Conservation (phyloP, 2,113 vertebrate genomes). For the Mandrillus leucophaeus region DNA sequence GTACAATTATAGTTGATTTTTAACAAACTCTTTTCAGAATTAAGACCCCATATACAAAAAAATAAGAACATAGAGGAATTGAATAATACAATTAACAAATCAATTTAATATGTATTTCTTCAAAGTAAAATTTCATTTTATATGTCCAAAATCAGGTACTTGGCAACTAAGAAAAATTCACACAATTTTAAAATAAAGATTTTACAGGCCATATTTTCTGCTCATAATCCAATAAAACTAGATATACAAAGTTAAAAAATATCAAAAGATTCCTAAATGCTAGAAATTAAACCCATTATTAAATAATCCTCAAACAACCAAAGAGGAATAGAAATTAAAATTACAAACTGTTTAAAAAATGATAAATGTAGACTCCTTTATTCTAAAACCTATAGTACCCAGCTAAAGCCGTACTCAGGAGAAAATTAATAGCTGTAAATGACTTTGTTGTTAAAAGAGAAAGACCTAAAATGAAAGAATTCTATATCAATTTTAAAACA, state of each 20-base stretch:
- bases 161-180: background rate
- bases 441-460: background rate
- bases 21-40: background rate
- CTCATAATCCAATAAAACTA: background rate
- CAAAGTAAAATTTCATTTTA: slow-evolving; percentile 17
- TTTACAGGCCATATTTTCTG: background rate
- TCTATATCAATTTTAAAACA: background rate
- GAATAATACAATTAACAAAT: background rate
- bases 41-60: slow-evolving; percentile 17
- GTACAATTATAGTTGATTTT: background rate
- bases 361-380: slow-evolving; percentile 12
- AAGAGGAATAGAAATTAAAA: slow-evolving; percentile 25
- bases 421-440: slow-evolving; percentile 8
- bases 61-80: background rate
- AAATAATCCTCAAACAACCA: background rate
- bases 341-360: background rate
- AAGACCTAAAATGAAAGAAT: background rate
- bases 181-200: slow-evolving; percentile 20
- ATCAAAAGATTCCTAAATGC: background rate
- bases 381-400: background rate
- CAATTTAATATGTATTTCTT: slow-evolving; percentile 42
- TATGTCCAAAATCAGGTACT: background rate
- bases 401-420: background rate
- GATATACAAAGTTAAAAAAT: background rate
- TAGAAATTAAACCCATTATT: slow-evolving; percentile 27